Evolutionary conservation across 2,113 vertebrate genomes (phyloP), one percentile per base, ranked within the genome.

Genomic region (Hippocampus barbouri): DNA sequence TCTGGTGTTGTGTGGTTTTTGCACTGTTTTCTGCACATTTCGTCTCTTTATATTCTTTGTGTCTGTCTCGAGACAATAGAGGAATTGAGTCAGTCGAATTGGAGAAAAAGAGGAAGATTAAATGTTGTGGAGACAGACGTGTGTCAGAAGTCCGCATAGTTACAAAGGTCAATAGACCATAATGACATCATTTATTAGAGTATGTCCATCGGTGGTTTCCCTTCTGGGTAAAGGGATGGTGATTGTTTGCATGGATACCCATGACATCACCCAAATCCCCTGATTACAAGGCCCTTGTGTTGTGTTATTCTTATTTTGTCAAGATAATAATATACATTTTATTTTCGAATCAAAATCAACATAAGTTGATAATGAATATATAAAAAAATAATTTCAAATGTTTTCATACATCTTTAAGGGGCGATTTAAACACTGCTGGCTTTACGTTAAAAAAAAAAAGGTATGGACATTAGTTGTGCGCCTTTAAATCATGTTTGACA

Each of bases 101-200:
- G 30, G 56, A 66, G 69, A 75, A 75, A 72, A 83, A 85, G 77
- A 83, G 85, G 84, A 87, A 88, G 78, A 11, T n/a, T 77, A 63
- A 79, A 78, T 68, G 66, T 66, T 73, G 70, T 75, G 73, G 78
- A 86, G 73, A 86, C 34, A 75, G 64, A 20, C 63, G 9, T 65
- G 72, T 62, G 4, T 5, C 78, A 70, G 76, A 66, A 75, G 82
- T 82, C 85, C 79, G 77, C 79, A 87, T 73, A 83, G 43, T 66
- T 45, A 16, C 43, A 25, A 23, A 66, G 41, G 69, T 76, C 40
- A 59, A 59, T 60, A 66, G 23, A 66, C 49, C 23, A 34, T 57
- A 38, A 43, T 57, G 16, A 74, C 8, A 18, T 66, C 4, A 41
- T 66, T 47, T 38, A 7, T 27, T 53, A 57, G 4, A 23, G 30